Evolutionary conservation across 2,113 vertebrate genomes (phyloP).

Genomic region (Ascaphus truei): DNA sequence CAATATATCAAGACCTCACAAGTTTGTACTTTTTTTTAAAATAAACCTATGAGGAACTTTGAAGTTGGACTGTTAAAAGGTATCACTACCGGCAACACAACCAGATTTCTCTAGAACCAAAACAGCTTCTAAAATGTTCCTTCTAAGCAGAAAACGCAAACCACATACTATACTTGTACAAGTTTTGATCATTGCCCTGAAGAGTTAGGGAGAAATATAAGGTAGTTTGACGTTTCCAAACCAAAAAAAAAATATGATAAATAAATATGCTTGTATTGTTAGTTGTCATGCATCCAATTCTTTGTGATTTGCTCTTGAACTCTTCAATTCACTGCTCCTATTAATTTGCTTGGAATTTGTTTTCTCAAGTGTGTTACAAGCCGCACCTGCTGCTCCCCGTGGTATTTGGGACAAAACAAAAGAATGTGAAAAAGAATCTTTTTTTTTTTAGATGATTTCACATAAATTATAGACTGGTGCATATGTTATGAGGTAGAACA

Average conservation of each 20-base stretch:
- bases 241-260: constrained; percentile 2
- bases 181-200: too few species aligned
- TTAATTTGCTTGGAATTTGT: constrained; percentile 39
- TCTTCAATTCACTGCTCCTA: constrained; percentile 24
- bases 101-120: too few species aligned
- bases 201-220: too few species aligned
- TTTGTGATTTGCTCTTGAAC: constrained; percentile 18
- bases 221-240: too few species aligned
- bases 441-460: constrained; percentile 39
- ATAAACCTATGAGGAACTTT: too few species aligned
- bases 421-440: constrained; percentile 36
- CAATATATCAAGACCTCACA: too few species aligned
- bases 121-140: too few species aligned
- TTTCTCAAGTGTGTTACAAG: constrained; percentile 38
- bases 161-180: too few species aligned
- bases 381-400: constrained; percentile 36
- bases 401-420: constrained; percentile 38
- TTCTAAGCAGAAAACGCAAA: too few species aligned
- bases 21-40: too few species aligned
- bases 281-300: constrained; percentile 17
- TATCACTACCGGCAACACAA: too few species aligned
- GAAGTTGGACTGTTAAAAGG: too few species aligned
- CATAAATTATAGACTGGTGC: constrained; percentile 38
- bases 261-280: constrained; percentile 8
- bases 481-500: constrained; percentile 37